phyloP scores from a whole-genome alignment of 2,113 vertebrate species.

The Engystomops pustulosus region DNA sequence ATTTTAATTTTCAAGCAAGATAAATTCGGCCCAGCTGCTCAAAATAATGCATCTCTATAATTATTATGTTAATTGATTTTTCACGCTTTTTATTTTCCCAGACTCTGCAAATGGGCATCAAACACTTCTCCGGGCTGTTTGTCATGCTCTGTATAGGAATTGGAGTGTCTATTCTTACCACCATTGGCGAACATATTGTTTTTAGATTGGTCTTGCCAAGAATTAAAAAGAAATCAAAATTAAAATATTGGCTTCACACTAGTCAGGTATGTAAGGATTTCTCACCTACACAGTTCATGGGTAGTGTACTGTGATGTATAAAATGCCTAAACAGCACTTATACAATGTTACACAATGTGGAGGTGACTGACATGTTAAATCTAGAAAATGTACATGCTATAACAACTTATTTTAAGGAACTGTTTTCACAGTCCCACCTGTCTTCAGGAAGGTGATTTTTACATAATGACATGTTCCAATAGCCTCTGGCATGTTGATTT shows the following conservation, averaged over 20 bases:
- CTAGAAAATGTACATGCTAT: not conserved
- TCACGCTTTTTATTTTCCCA: conserved; percentile 65
- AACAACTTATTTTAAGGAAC: not conserved
- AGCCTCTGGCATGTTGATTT: no score
- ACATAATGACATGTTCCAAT: no score
- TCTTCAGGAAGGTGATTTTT: no score
- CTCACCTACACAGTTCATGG: no score
- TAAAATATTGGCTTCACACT: conserved; percentile 95
- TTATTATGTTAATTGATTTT: conserved; percentile 41
- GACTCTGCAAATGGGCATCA: conserved; percentile 98
- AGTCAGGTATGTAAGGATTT: conserved; percentile 83
- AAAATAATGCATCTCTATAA: conserved; percentile 41
- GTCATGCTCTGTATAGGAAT: conserved; percentile 93
- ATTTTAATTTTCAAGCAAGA: conserved; percentile 40
- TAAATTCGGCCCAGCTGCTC: conserved; percentile 21
- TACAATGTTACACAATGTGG: not conserved
- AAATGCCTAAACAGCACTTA: not conserved
- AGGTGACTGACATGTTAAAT: not conserved
- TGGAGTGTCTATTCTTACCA: conserved; percentile 91
- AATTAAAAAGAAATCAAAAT: conserved; percentile 87
- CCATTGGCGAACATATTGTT: conserved; percentile 89
- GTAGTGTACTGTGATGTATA: not conserved
- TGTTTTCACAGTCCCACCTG: no score
- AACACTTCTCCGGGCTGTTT: conserved; percentile 96
- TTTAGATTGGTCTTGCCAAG: conserved; percentile 89